Percentiles rank a stretch among this genome's conserved stretches.
phyloP scores from a whole-genome alignment of 2,888 invertebrate species.

The Diplazon laetatorius region DNA sequence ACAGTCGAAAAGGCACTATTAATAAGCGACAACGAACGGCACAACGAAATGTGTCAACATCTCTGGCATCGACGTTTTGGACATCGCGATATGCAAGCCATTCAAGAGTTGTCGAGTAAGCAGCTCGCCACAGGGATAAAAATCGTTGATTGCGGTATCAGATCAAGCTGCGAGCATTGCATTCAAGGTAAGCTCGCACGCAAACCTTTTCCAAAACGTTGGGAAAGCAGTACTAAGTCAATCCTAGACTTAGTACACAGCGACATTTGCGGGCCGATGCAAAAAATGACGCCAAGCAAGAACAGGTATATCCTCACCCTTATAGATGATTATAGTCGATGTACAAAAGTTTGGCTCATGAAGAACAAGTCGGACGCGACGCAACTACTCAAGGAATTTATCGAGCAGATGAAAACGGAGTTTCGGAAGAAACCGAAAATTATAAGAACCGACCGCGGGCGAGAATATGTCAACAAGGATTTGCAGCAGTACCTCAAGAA shows the following conservation, averaged over 20 bases:
- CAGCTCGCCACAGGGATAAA: slow-evolving; percentile 57
- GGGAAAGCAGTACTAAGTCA: slow-evolving; percentile 37
- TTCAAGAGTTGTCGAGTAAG: slow-evolving; percentile 51
- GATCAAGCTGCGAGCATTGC: slow-evolving; percentile 54
- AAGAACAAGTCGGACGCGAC: slow-evolving; percentile 34
- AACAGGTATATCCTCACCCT: slow-evolving; percentile 62
- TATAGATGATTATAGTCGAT: slow-evolving; percentile 66
- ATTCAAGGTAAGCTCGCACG: slow-evolving; percentile 60
- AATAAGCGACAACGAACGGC: slow-evolving; percentile 23
- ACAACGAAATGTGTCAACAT: slow-evolving; percentile 52
- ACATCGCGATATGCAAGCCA: slow-evolving; percentile 60
- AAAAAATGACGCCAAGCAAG: slow-evolving; percentile 51
- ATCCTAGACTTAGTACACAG: slow-evolving; percentile 63
- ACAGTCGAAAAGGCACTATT: neutral
- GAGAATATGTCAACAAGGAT: slow-evolving; percentile 69
- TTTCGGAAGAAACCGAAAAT: slow-evolving; percentile 60
- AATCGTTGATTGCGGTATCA: slow-evolving; percentile 53
- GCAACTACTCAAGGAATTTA: slow-evolving; percentile 31
- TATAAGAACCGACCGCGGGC: slow-evolving; percentile 67
- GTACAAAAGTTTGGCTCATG: slow-evolving; percentile 49
- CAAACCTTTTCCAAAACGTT: slow-evolving; percentile 54
- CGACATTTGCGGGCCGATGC: slow-evolving; percentile 61
- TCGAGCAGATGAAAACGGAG: slow-evolving; percentile 50
- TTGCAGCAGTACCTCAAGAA: slow-evolving; percentile 60
- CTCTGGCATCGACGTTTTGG: slow-evolving; percentile 67